phyloP scores from a whole-genome alignment of 2,797 vertebrate genomes.

The Argyrosomus regius region DNA sequence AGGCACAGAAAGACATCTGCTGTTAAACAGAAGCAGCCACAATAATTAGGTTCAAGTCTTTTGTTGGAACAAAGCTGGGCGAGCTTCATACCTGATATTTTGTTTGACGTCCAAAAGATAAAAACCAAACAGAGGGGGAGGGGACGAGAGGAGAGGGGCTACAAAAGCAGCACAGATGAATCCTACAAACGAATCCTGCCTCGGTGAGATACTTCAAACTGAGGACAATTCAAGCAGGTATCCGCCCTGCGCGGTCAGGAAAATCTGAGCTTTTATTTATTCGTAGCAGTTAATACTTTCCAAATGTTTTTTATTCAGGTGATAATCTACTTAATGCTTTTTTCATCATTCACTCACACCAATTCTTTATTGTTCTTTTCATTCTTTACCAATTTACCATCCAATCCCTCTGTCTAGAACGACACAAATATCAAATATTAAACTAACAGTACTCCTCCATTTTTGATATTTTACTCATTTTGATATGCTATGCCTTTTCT shows the following conservation, averaged over 20 bases:
- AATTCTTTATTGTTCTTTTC: neutral
- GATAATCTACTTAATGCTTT: neutral
- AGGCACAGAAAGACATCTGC: conserved; percentile 5
- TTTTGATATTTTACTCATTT: neutral
- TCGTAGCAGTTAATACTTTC: neutral
- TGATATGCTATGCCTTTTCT: neutral
- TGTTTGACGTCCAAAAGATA: conserved; percentile 63
- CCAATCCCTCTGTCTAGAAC: neutral
- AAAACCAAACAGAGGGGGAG: conserved; percentile 61
- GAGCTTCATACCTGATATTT: conserved; percentile 58
- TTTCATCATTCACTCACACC: neutral
- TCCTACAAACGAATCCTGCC: conserved; percentile 42
- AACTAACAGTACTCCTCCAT: neutral
- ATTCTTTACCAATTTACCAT: neutral
- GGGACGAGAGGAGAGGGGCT: conserved; percentile 52
- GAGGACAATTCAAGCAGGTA: conserved; percentile 14
- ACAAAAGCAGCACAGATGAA: conserved; percentile 55
- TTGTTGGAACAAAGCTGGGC: conserved; percentile 50
- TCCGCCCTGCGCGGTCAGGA: neutral
- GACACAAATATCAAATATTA: neutral
- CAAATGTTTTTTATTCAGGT: neutral
- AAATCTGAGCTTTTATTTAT: neutral
- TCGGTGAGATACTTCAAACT: conserved; percentile 40
- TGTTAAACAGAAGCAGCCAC: neutral
- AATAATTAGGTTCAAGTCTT: conserved; percentile 42